Base-by-base conservation (phyloP, 2,113 vertebrate genomes). In the Isurus oxyrinchus region DNA sequence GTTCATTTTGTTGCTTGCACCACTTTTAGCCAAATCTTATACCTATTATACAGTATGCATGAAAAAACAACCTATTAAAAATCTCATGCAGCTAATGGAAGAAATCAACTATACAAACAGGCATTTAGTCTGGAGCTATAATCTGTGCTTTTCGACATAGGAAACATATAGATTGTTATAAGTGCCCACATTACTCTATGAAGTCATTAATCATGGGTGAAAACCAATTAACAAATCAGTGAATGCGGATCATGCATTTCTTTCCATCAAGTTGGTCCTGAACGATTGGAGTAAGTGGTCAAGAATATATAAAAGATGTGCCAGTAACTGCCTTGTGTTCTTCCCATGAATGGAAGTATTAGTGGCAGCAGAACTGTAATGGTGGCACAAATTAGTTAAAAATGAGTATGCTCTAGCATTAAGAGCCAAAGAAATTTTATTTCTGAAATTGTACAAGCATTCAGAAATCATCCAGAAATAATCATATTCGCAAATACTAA, bases 261-360 rank as follows among this genome's bases (percentile, higher is more conserved):
- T 90, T 93, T 97, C 97, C 96, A 97, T 97, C 96, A 97, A 97
- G 97, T 97, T 97, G 97, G 96, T 97, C 81, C 1, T 97, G 96
- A 97, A 97, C 98, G 96, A 96, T 96, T 97, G 96, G 95, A 96
- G 97, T 72, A 97, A 96, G 97, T 96, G 97, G 97, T 97, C 98
- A 98, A 97, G 96, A 97, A 97, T 97, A 96, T 23, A 0, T 96
- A 96, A 97, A 98, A 98, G 98, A 98, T 99, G 98, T 98, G 99
- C 86, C 44, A 98, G 63, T 96, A 8, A 79, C 96, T 96, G 96
- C 49, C 96, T 63, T 10, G 23, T 90, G 86, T 96, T 97, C 96
- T 96, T 88, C 7, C 94, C 63, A 97, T 96, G 16, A 96, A 25
- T 96, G 87, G 55, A 88, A 96, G 91, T 49, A 97, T 96, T 96